A percentile compares a stretch with the other conserved stretches of the same genome.
Evolutionary conservation across 2,888 invertebrate genomes (phyloP).

Genomic region (Crocallis elinguaria): DNA sequence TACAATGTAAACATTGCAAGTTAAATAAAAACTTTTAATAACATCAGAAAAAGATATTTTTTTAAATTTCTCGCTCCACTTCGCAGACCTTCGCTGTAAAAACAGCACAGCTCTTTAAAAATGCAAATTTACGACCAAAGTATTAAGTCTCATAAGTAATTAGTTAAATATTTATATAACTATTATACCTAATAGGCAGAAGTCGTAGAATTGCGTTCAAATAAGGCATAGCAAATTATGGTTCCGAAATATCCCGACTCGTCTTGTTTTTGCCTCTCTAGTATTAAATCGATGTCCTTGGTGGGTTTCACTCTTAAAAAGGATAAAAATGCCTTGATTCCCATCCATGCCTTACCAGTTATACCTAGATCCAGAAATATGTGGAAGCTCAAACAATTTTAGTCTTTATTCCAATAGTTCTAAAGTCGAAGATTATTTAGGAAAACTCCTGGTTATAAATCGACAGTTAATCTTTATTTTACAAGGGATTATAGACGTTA

Average conservation of each 20-base stretch:
- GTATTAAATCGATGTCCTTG: constrained; percentile 1
- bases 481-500: constrained; percentile 12
- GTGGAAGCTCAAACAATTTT: constrained; percentile 3
- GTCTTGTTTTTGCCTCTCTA: constrained; percentile 4
- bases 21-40: too few relatives aligned
- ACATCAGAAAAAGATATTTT: too few relatives aligned
- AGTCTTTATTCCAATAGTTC: constrained; percentile 1
- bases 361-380: not conserved
- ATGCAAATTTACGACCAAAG: too few relatives aligned
- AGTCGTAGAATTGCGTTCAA: too few relatives aligned
- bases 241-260: not conserved
- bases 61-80: too few relatives aligned
- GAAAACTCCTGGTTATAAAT: not conserved
- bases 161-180: too few relatives aligned
- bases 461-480: not conserved
- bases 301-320: constrained; percentile 1
- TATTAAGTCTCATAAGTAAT: too few relatives aligned
- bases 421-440: constrained; percentile 1
- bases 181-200: too few relatives aligned
- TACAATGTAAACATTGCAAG: too few relatives aligned
- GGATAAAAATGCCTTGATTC: constrained; percentile 27
- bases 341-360: constrained; percentile 11
- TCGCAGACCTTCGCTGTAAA: too few relatives aligned
- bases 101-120: too few relatives aligned
- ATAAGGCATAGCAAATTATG: not conserved